These are phyloP conservation scores for Linepithema humile DNA, from an alignment of 1,140 invertebrate species.

Conservation along the genomic window DNA sequence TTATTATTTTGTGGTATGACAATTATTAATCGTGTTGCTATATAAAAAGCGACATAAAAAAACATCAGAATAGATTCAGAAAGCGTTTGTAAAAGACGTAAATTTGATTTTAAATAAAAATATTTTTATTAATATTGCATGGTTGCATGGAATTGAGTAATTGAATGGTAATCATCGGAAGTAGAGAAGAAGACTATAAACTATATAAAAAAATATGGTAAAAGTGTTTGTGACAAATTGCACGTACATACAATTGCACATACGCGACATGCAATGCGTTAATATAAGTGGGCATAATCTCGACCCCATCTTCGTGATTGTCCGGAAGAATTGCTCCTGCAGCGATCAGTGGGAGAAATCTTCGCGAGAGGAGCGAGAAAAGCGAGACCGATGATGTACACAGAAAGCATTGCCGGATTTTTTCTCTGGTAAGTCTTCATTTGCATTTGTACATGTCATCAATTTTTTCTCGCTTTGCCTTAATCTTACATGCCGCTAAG, in stretches of 20 bases:
- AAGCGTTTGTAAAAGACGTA: too few species aligned
- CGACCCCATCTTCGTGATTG: slow-evolving; percentile 21
- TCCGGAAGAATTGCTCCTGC: slow-evolving; percentile 22
- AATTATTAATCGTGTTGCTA: too few species aligned
- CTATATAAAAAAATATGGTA: not conserved
- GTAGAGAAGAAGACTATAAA: too few species aligned
- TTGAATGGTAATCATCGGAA: too few species aligned
- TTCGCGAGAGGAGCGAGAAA: not conserved
- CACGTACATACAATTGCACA: too few species aligned
- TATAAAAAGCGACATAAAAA: too few species aligned
- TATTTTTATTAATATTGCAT: too few species aligned
- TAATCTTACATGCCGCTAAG: not conserved
- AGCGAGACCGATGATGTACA: not conserved
- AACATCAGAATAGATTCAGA: too few species aligned
- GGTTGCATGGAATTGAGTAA: too few species aligned
- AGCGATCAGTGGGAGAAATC: slow-evolving; percentile 13
- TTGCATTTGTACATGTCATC: not conserved
- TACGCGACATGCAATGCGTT: slow-evolving; percentile 3
- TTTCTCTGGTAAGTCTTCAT: not conserved
- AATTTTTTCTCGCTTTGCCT: not conserved
- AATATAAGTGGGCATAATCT: slow-evolving; percentile 28
- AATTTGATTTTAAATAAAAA: too few species aligned
- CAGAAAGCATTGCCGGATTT: not conserved
- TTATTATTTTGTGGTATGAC: too few species aligned
- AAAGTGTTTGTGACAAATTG: not conserved